phyloP scores from a whole-genome alignment of 2,888 invertebrate species.

The Heliconius aoede region DNA sequence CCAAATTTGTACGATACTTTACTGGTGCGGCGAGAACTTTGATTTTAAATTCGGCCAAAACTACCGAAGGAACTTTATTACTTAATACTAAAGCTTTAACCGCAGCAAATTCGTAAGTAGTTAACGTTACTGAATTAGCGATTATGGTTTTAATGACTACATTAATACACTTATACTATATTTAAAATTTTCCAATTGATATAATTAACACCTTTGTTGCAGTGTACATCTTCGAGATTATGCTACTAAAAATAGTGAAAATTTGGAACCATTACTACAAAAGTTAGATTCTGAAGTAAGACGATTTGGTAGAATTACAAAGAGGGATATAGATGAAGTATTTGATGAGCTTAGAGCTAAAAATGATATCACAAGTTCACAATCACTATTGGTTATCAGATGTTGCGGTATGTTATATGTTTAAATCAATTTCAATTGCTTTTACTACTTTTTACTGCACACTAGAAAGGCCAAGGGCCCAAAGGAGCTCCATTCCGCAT shows the following conservation, averaged over 20 bases:
- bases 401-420: slow-evolving; percentile 86
- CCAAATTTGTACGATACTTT: slow-evolving; percentile 89
- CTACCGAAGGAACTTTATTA: slow-evolving; percentile 84
- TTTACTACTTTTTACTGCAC: neutral
- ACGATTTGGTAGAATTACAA: slow-evolving; percentile 88
- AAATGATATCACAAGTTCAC: slow-evolving; percentile 89
- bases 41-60: slow-evolving; percentile 86
- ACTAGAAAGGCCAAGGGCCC: neutral
- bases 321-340: slow-evolving; percentile 90
- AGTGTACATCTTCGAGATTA: slow-evolving; percentile 85
- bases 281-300: slow-evolving; percentile 88
- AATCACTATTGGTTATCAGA: slow-evolving; percentile 90
- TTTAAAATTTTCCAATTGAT: neutral
- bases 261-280: slow-evolving; percentile 86
- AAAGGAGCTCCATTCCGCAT: neutral
- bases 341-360: slow-evolving; percentile 88
- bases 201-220: slow-evolving; percentile 44
- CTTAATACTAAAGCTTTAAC: slow-evolving; percentile 70
- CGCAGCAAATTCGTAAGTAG: slow-evolving; percentile 71
- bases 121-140: neutral
- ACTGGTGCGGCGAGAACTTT: slow-evolving; percentile 88
- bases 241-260: slow-evolving; percentile 83
- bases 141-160: neutral
- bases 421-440: neutral
- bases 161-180: neutral